Evolutionary conservation across 2,113 vertebrate species (phyloP), one percentile per base, ranked within the genome.

Genomic region (Clarias magur): DNA sequence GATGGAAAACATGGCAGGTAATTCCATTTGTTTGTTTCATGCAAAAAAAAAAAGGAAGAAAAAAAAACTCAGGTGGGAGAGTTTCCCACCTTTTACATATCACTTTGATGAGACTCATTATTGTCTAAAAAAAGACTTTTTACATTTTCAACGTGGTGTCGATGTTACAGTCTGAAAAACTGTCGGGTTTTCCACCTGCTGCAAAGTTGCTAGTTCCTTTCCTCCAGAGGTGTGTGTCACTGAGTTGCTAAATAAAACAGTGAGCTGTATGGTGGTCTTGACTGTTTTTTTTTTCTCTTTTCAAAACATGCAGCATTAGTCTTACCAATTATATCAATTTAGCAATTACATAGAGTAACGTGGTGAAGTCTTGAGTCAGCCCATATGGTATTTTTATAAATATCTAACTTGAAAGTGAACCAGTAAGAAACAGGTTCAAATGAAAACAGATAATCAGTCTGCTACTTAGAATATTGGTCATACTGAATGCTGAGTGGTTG

Each of bases 21-120:
- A 89, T 82, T 85, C 89, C 91, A 92, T 96, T 97, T 97, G 96
- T 99, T 97, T 96, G 97, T 97, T 97, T 96, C 97, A 98, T 98
- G 96, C 94, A 94, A 94, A 89, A 85, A 89, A 87, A 82, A 83
- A 78, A 75, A 86, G 62, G 27, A 80, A 83, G 73, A 84, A 78
- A 21, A 95, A 96, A 91, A 96, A 95, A 96, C 97, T 96, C 93
- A 95, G 97, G 96, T 95, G 95, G 95, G 92, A 92, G 91, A 92
- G 91, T 96, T 94, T 95, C 96, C 95, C 92, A 94, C 94, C 95
- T 97, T 94, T 96, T 96, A 97, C 97, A 96, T 97, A 97, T 97
- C 97, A 96, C 93, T 92, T 88, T 91, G 90, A 93, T 88, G 94
- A 95, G 94, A 95, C 96, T 97, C 96, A 97, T 98, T 97, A 96